Evolutionary conservation across 2,113 vertebrate genomes (phyloP).

Genomic region (Cheilinus undulatus): DNA sequence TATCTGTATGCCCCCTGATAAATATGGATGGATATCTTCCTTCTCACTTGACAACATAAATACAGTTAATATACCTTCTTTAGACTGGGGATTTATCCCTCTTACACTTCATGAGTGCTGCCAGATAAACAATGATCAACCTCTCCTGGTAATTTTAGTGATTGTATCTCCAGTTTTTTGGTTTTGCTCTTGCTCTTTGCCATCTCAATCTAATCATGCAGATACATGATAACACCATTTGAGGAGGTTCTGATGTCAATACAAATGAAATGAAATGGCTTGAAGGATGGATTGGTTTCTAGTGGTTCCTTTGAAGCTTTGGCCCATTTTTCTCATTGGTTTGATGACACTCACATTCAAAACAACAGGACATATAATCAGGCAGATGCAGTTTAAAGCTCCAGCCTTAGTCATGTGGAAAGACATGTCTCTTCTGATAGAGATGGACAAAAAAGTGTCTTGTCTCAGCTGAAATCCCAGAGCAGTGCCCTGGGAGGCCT

Average conservation of each 20-base stretch:
- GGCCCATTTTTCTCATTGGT: background rate
- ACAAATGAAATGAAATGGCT: constrained; percentile 36
- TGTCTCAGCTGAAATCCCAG: constrained; percentile 34
- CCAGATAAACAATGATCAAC: constrained; percentile 12
- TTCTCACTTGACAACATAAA: background rate
- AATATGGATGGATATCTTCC: no score
- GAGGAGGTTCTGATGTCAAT: constrained; percentile 5
- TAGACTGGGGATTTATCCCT: background rate
- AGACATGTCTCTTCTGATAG: background rate
- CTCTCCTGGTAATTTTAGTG: constrained; percentile 24
- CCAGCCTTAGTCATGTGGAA: constrained; percentile 5
- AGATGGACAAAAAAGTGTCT: constrained; percentile 9
- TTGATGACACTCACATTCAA: constrained; percentile 22
- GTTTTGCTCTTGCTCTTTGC: constrained; percentile 16
- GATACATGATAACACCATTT: background rate
- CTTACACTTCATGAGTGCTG: background rate
- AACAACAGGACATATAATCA: background rate
- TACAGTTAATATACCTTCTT: background rate
- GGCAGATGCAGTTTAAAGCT: constrained; percentile 7
- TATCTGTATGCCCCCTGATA: background rate
- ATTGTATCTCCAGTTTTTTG: constrained; percentile 20
- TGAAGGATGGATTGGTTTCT: background rate
- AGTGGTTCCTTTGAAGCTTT: background rate
- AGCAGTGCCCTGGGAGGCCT: constrained; percentile 41
- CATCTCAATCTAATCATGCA: constrained; percentile 20